Conservation (phyloP, 2,888 invertebrate genomes). For the Microplitis manilae region DNA sequence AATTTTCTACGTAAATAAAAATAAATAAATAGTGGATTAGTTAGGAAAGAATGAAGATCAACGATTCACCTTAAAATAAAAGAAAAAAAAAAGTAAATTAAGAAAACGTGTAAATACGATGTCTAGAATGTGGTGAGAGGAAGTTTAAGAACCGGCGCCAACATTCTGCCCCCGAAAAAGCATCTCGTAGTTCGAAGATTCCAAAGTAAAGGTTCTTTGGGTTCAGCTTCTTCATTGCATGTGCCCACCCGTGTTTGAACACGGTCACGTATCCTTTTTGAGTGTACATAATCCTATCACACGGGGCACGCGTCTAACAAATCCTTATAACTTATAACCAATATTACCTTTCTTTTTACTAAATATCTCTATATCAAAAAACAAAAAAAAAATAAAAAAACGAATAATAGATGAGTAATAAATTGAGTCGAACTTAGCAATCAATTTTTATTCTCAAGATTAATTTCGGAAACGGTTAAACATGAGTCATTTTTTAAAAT, state of each 20-base stretch:
- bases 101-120: constrained; percentile 4
- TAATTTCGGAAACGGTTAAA: not conserved
- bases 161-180: constrained; percentile 51
- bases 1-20: not conserved
- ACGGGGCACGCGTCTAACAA: constrained; percentile 38
- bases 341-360: not conserved
- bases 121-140: not conserved
- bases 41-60: not conserved
- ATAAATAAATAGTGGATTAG: not conserved
- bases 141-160: constrained; percentile 48
- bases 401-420: too few species aligned
- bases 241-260: constrained; percentile 36
- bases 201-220: constrained; percentile 20
- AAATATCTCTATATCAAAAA: not conserved
- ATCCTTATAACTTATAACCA: not conserved
- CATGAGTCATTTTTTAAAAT: not conserved
- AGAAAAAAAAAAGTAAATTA: not conserved
- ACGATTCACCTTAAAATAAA: not conserved
- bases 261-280: constrained; percentile 19
- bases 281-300: constrained; percentile 37
- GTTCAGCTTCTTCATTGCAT: not conserved
- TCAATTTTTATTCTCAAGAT: too few species aligned
- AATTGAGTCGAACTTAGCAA: too few species aligned
- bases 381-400: not conserved
- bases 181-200: constrained; percentile 50